These are phyloP conservation scores for Dolichopus griseipennis DNA, from an alignment of 2,888 invertebrate species.

Conservation along the genomic window DNA sequence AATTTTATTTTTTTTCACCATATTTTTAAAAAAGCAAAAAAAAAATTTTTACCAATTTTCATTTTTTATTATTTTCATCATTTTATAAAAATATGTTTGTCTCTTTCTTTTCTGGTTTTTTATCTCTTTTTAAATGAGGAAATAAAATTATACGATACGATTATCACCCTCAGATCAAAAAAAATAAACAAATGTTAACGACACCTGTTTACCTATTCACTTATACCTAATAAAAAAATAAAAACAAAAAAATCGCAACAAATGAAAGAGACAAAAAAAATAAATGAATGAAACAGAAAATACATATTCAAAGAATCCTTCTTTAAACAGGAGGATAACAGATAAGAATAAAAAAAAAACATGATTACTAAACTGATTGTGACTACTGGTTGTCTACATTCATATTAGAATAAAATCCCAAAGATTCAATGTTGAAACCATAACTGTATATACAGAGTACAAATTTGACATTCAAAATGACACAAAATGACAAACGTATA, in stretches of 20 bases:
- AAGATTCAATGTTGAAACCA: too few species aligned
- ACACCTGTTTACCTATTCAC: slow-evolving; percentile 6
- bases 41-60: too few species aligned
- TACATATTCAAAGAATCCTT: background rate
- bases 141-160: slow-evolving; percentile 6
- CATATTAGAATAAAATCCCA: too few species aligned
- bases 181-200: slow-evolving; percentile 1
- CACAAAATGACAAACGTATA: too few species aligned
- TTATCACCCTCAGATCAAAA: slow-evolving; percentile 4
- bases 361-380: background rate
- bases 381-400: too few species aligned
- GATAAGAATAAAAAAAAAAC: background rate
- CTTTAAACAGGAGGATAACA: background rate
- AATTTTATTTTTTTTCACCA: too few species aligned
- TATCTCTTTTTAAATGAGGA: background rate
- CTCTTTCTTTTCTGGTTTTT: background rate
- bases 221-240: background rate
- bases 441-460: too few species aligned
- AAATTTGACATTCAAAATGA: too few species aligned
- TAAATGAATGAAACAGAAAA: background rate
- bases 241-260: too few species aligned
- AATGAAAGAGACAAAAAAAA: background rate
- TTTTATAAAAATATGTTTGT: too few species aligned
- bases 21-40: too few species aligned
- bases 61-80: too few species aligned